A percentile compares a stretch with the other conserved stretches of the same genome.
These are phyloP conservation scores for Emydocephalus ijimae DNA, from an alignment of 2,113 vertebrate genomes.

Conservation along the genomic window DNA sequence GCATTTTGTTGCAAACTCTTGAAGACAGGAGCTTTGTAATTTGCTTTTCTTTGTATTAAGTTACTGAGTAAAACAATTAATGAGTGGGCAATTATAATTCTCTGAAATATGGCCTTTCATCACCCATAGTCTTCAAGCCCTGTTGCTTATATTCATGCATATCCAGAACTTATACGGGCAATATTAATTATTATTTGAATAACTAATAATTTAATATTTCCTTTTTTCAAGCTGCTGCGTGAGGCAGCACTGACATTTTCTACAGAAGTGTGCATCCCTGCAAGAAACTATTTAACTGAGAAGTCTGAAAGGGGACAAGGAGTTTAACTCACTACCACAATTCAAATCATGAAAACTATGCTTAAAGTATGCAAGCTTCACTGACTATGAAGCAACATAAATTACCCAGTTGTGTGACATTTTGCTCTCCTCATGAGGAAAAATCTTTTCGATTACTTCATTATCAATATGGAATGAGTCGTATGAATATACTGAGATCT, in stretches of 20 bases:
- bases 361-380: neutral
- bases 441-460: neutral
- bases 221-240: neutral
- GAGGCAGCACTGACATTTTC: neutral
- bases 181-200: neutral
- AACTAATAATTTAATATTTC: neutral
- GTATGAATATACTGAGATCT: neutral
- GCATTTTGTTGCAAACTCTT: neutral
- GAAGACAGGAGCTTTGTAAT: neutral
- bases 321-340: neutral
- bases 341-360: neutral
- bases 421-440: neutral
- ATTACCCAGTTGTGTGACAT: neutral
- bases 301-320: neutral
- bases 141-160: neutral
- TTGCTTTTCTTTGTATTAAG: neutral
- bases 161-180: neutral
- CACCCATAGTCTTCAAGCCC: neutral
- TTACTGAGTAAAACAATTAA: neutral
- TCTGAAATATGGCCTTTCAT: neutral
- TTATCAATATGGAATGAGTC: neutral
- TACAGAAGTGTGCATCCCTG: neutral
- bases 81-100: neutral
- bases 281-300: neutral
- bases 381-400: neutral